phyloP scores from a whole-genome alignment of 1,140 invertebrate genomes.

The Patella vulgata region DNA sequence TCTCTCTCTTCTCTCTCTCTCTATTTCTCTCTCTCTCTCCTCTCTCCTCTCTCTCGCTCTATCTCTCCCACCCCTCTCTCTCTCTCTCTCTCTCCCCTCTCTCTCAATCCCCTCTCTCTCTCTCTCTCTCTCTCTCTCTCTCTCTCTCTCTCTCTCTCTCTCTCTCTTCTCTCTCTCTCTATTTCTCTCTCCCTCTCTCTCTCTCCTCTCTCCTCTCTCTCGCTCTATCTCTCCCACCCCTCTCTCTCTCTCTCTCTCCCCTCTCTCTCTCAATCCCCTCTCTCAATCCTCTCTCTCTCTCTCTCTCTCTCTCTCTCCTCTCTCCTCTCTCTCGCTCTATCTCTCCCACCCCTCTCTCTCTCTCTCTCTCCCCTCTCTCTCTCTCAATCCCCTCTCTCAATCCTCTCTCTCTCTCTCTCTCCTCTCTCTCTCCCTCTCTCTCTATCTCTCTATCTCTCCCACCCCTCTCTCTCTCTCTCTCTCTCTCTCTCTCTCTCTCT shows the following conservation, averaged over 20 bases:
- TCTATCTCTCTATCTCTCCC: too few species aligned
- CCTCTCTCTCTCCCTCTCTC: background rate
- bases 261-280: background rate
- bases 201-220: conserved; percentile 1
- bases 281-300: background rate
- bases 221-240: too few species aligned
- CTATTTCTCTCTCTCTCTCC: too few species aligned
- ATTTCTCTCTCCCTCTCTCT: background rate
- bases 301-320: conserved; percentile 7
- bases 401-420: conserved; percentile 1
- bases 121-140: background rate
- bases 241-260: background rate
- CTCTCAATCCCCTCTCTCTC: too few species aligned
- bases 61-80: too few species aligned
- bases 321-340: background rate
- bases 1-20: too few species aligned
- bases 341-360: conserved; percentile 2
- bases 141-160: conserved; percentile 6
- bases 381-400: too few species aligned
- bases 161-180: background rate
- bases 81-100: too few species aligned
- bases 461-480: conserved; percentile 16
- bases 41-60: too few species aligned
- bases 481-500: conserved; percentile 5
- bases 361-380: background rate